These are phyloP conservation scores for Macrosiphum euphorbiae DNA, from an alignment of 2,888 invertebrate genomes.

Conservation along the genomic window DNA sequence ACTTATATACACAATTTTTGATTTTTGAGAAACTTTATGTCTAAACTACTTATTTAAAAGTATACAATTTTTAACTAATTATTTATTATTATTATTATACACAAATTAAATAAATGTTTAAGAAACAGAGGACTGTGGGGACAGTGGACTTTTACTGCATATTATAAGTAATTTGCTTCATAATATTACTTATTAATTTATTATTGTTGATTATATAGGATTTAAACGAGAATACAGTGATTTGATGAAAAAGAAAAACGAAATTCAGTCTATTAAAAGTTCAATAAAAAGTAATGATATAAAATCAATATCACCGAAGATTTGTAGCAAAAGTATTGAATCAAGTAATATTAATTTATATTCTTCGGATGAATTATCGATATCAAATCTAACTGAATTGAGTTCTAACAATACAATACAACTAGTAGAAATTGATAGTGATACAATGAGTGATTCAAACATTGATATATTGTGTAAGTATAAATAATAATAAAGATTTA, in stretches of 20 bases:
- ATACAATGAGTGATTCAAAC: not conserved
- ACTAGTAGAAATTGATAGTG: not conserved
- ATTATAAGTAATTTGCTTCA: not conserved
- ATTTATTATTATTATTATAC: not conserved
- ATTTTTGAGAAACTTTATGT: not conserved
- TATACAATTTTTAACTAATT: no score
- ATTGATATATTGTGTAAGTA: not conserved
- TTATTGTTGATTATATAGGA: not conserved
- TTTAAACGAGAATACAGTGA: not conserved
- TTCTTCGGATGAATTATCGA: not conserved
- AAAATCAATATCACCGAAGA: not conserved
- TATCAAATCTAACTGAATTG: not conserved
- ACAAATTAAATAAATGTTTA: not conserved
- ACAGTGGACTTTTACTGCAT: no score
- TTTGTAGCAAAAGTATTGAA: not conserved
- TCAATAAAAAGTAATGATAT: no score
- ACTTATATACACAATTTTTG: not conserved
- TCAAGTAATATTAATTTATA: not conserved
- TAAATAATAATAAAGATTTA: not conserved
- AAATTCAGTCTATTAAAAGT: not conserved
- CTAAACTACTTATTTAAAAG: no score
- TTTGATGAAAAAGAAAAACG: conserved; percentile 19
- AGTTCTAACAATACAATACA: not conserved
- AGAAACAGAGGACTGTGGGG: not conserved
- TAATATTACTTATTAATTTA: not conserved